Evolutionary conservation across 2,888 invertebrate species (phyloP).

Genomic region (Xanthorhoe designata): DNA sequence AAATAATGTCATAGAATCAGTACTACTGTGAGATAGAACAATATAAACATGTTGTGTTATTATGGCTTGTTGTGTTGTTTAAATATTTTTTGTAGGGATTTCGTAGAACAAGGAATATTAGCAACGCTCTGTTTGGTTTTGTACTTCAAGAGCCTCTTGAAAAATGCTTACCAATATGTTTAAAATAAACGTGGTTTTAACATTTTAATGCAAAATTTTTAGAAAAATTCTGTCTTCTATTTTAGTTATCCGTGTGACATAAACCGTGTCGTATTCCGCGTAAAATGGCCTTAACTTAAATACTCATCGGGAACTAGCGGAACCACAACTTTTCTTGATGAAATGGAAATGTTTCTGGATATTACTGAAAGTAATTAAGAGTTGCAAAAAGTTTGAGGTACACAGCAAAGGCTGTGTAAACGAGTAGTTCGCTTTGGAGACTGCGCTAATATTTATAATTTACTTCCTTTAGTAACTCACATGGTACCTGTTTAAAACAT

Average conservation of each 20-base stretch:
- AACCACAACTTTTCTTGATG: slow-evolving; percentile 39
- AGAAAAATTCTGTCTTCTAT: neutral
- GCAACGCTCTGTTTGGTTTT: too few relatives aligned
- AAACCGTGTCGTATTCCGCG: neutral
- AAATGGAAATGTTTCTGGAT: slow-evolving; percentile 42
- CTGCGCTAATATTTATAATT: slow-evolving; percentile 3
- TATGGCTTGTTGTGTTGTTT: too few relatives aligned
- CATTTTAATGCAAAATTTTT: too few relatives aligned
- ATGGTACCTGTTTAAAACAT: neutral
- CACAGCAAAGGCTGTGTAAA: neutral
- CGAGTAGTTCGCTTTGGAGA: slow-evolving; percentile 9
- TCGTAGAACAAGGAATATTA: too few relatives aligned
- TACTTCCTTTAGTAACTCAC: neutral
- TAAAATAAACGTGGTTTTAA: too few relatives aligned
- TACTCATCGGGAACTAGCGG: slow-evolving; percentile 50
- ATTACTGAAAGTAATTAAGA: slow-evolving; percentile 44
- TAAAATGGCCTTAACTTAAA: slow-evolving; percentile 59
- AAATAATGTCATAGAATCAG: too few relatives aligned
- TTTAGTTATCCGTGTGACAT: neutral
- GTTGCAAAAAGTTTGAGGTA: slow-evolving; percentile 27
- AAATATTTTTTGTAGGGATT: too few relatives aligned
- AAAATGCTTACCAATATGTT: too few relatives aligned
- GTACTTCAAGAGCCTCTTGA: too few relatives aligned
- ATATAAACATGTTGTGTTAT: too few relatives aligned
- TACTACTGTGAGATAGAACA: too few relatives aligned